Evolutionary conservation across 1,140 invertebrate species (phyloP), one percentile per base, ranked within the genome.

Genomic region (Aphaenogaster ashmeadi): DNA sequence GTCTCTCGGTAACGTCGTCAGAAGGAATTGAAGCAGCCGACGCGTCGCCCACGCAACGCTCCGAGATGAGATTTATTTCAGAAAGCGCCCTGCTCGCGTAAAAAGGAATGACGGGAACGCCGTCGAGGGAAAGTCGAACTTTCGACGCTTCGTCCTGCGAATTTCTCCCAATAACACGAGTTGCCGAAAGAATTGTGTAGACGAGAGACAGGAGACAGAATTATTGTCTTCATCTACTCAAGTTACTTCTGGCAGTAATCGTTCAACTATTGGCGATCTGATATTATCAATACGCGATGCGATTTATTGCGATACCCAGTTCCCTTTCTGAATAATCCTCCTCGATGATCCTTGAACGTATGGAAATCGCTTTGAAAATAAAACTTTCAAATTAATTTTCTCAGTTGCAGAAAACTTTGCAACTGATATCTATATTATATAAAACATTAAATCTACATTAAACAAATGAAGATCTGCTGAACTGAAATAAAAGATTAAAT

Each of bases 1-100:
- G 69, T 72, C 89, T 72, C 54, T 52, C 54, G 41, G 47, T 84
- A 69, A 69, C 38, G 33, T 74, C 58, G 78, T 87, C 86, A 87
- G 81, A 75, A 90, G 66, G 78, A 90, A 81, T 90, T 81, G 89
- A 74, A 79, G 78, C 21, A 74, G 21, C 75, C 69, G 56, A 78
- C 71, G 56, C 58, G 78, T 86, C 89, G 81, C 89, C 86, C 80
- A 90, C 86, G 69, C 80, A 62, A 89, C 41, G 69, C 13, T 50
- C 4, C 15, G 36, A 66, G 71, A 87, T 75, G 69, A 84, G 80
- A 87, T 89, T 80, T 75, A 78, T 89, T 84, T 56, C 27, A 47
- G 66, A 36, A 47, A 75, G 66, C 44, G 86, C 47, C 58, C 36
- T 15, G 54, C 58, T 84, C 80, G 27, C 67, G 80, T 69, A 75